phyloP scores from a whole-genome alignment of 2,113 vertebrate genomes.

The Varanus salvator region DNA sequence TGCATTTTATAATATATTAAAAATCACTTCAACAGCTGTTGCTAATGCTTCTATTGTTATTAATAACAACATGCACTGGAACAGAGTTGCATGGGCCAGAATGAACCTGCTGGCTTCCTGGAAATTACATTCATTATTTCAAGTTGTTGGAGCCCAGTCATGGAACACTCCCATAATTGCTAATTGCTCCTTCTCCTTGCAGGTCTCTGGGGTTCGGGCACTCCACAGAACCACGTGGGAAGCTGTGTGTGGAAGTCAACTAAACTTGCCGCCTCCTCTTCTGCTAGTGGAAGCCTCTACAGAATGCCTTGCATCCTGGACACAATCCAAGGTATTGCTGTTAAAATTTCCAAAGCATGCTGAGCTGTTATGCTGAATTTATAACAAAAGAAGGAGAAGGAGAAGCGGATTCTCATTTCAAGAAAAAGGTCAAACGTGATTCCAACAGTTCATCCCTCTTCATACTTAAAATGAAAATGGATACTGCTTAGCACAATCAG shows the following conservation, averaged over 20 bases:
- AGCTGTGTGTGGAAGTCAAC: too few species aligned
- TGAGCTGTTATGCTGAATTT: background rate
- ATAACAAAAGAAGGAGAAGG: background rate
- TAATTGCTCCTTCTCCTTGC: background rate
- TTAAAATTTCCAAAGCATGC: background rate
- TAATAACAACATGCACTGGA: background rate
- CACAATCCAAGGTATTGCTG: background rate
- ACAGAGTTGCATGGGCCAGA: background rate
- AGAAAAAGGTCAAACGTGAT: slow-evolving; percentile 47
- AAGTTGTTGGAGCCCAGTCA: background rate
- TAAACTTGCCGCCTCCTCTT: background rate
- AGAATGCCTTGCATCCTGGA: background rate
- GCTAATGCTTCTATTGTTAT: background rate
- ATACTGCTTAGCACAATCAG: background rate
- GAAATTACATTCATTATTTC: background rate
- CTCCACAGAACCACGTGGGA: background rate
- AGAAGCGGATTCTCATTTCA: slow-evolving; percentile 11
- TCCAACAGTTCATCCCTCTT: slow-evolving; percentile 18
- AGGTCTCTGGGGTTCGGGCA: background rate
- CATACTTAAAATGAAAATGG: slow-evolving; percentile 30
- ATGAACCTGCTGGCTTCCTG: background rate
- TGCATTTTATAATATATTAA: background rate
- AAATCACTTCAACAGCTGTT: background rate
- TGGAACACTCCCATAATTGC: background rate
- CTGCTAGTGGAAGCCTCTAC: background rate